A percentile compares a stretch with the other conserved stretches of the same genome.
phyloP scores from a whole-genome alignment of 2,113 vertebrate genomes.

The Neolamprologus toae region DNA sequence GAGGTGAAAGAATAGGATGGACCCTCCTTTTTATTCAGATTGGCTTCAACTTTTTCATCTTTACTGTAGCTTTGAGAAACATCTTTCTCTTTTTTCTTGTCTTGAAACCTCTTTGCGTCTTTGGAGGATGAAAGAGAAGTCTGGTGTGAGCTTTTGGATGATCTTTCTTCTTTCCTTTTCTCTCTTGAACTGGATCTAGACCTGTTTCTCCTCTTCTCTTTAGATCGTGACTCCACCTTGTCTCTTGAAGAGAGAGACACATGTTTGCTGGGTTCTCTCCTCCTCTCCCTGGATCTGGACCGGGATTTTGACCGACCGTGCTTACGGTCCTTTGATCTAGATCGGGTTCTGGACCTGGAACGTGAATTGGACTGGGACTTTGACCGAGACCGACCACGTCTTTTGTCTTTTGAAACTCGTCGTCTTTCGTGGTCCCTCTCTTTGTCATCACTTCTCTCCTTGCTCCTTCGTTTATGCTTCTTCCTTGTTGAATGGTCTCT shows the following conservation, averaged over 20 bases:
- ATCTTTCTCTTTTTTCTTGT: constrained; percentile 27
- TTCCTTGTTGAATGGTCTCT: constrained; percentile 68
- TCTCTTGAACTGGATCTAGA: constrained; percentile 77
- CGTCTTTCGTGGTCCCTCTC: constrained; percentile 40
- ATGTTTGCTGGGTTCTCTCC: constrained; percentile 51
- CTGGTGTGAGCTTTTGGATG: constrained; percentile 29
- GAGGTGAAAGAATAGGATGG: neutral
- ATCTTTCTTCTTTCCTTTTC: constrained; percentile 52
- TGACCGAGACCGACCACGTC: constrained; percentile 58
- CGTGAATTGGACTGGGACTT: constrained; percentile 45
- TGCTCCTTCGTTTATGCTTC: constrained; percentile 58
- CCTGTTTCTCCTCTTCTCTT: constrained; percentile 52
- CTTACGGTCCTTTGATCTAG: constrained; percentile 52
- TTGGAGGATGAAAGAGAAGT: neutral
- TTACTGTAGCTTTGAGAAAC: neutral
- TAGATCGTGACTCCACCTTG: constrained; percentile 51
- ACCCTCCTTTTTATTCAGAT: neutral
- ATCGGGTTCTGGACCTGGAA: constrained; percentile 40
- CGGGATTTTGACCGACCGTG: constrained; percentile 43
- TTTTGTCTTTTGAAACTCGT: constrained; percentile 54
- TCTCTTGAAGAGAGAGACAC: constrained; percentile 49
- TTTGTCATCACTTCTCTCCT: constrained; percentile 61
- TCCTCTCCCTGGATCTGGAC: constrained; percentile 71
- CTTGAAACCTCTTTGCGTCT: neutral
- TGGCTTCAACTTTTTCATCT: neutral